Evolutionary conservation across 2,888 invertebrate species (phyloP).

Genomic region (Lutraria lutraria): DNA sequence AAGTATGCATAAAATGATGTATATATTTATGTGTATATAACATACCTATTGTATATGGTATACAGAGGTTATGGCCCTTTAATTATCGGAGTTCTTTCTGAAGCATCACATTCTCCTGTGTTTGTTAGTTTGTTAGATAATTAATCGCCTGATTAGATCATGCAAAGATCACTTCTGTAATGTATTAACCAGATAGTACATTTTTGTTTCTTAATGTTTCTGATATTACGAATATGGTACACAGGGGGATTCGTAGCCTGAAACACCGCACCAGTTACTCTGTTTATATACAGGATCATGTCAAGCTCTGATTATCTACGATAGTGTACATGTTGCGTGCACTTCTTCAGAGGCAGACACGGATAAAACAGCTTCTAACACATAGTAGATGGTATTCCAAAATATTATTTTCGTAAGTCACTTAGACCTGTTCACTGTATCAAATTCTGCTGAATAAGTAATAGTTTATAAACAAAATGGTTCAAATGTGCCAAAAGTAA

Average conservation of each 20-base stretch:
- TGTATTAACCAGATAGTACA: not conserved
- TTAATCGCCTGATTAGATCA: not conserved
- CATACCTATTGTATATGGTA: not conserved
- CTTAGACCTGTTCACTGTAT: too few species aligned
- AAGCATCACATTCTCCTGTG: not conserved
- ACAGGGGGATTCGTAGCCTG: not conserved
- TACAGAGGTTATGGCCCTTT: constrained; percentile 10
- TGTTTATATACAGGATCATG: too few species aligned
- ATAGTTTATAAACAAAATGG: too few species aligned
- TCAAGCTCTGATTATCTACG: too few species aligned
- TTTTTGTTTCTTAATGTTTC: constrained; percentile 2
- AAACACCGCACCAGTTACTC: too few species aligned
- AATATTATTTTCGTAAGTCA: too few species aligned
- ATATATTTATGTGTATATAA: not conserved
- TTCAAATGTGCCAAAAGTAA: too few species aligned
- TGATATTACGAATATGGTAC: not conserved
- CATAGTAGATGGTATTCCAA: too few species aligned
- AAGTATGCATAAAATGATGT: not conserved
- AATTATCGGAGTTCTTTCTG: not conserved
- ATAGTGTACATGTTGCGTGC: too few species aligned
- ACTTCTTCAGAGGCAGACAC: too few species aligned
- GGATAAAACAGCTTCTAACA: too few species aligned
- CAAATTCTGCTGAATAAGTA: too few species aligned
- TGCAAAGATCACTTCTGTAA: not conserved
- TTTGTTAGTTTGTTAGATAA: not conserved